A percentile compares a stretch with the other conserved stretches of the same genome.
Conservation (phyloP, 1,140 invertebrate species). For the Grapholita molesta region DNA sequence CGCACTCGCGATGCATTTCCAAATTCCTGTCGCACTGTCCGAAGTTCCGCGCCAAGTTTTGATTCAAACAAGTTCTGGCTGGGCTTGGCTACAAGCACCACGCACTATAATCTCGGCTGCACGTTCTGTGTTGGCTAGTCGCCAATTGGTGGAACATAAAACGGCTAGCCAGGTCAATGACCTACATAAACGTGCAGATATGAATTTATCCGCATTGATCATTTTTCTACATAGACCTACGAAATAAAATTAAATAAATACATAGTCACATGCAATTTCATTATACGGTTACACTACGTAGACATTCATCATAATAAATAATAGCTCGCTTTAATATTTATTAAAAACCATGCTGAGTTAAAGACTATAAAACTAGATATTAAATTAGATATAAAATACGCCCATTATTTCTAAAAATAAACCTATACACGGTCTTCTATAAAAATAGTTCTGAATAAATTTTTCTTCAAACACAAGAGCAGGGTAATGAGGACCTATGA, state of each 20-base stretch:
- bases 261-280: too few relatives aligned
- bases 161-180: background rate
- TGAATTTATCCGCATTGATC: background rate
- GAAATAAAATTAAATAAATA: too few relatives aligned
- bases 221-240: too few relatives aligned
- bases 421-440: background rate
- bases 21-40: background rate
- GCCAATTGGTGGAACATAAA: conserved; percentile 2
- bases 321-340: too few relatives aligned
- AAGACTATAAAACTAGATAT: background rate
- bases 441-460: background rate
- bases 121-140: background rate
- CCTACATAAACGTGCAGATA: background rate
- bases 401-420: background rate
- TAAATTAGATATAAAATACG: background rate
- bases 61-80: conserved; percentile 1
- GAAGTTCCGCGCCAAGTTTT: background rate
- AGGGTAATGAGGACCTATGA: background rate
- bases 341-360: background rate
- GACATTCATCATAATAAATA: too few relatives aligned
- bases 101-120: background rate
- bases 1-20: background rate
- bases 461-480: background rate
- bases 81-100: background rate
- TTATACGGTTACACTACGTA: too few relatives aligned